These are phyloP conservation scores for Araneus ventricosus DNA, from an alignment of 1,140 invertebrate species.

Conservation along the genomic window DNA sequence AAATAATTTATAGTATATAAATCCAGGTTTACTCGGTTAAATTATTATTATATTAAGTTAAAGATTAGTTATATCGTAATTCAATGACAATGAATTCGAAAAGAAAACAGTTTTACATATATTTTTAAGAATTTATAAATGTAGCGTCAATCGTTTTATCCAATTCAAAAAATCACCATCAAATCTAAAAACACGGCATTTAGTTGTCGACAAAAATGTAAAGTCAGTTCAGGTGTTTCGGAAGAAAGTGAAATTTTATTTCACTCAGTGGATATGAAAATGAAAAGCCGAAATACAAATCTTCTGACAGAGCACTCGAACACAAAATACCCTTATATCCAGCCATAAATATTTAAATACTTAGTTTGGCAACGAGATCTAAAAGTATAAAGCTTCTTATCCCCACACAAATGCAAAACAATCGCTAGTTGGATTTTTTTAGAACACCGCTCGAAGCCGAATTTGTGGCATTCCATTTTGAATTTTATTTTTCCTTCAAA, in stretches of 20 bases:
- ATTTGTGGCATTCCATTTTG: not conserved
- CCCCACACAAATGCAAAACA: not conserved
- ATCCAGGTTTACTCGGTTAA: no score
- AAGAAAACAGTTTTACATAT: no score
- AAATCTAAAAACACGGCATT: not conserved
- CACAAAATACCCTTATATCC: not conserved
- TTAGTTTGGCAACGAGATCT: not conserved
- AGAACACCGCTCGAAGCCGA: not conserved
- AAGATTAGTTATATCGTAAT: no score
- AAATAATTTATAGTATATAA: no score
- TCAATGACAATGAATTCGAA: no score
- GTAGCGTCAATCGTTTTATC: not conserved
- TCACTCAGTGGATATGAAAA: not conserved
- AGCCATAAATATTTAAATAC: slow-evolving; percentile 4
- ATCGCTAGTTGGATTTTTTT: not conserved
- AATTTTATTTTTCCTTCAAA: not conserved
- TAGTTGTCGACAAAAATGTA: not conserved
- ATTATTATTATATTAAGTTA: no score
- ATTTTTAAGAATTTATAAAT: no score
- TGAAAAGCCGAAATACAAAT: not conserved
- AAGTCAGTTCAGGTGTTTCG: not conserved
- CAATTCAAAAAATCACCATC: not conserved
- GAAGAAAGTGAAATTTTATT: not conserved
- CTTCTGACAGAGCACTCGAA: not conserved
- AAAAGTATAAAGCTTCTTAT: not conserved